Percentiles rank a stretch among this genome's conserved stretches.
Conservation (phyloP, 2,888 invertebrate species). For the Venusia cambrica region DNA sequence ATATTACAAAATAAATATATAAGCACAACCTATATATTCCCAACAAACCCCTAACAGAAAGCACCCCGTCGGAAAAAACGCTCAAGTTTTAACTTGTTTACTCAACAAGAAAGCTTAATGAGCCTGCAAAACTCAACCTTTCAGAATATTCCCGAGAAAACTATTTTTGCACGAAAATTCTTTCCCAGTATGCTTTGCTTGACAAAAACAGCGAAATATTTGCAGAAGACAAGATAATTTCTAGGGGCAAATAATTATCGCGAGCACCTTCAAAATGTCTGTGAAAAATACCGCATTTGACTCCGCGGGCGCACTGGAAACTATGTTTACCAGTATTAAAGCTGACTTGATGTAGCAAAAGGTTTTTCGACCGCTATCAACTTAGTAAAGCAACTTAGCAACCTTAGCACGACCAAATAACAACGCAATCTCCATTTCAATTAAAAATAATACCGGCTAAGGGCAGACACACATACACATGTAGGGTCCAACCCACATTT, state of each 20-base stretch:
- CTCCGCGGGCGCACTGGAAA: no score
- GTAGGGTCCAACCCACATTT: no score
- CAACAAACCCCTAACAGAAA: neutral
- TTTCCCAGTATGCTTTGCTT: constrained; percentile 3
- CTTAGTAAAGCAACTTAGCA: no score
- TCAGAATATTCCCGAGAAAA: constrained; percentile 19
- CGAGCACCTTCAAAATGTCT: neutral
- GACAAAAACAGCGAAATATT: constrained; percentile 2
- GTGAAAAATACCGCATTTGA: neutral
- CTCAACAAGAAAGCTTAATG: constrained; percentile 28
- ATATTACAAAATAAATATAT: constrained; percentile 2
- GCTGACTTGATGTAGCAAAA: no score
- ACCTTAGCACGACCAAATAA: no score
- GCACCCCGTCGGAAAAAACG: constrained; percentile 11
- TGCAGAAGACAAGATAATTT: constrained; percentile 1
- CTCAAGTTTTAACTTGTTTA: constrained; percentile 24
- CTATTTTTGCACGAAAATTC: constrained; percentile 17
- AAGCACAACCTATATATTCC: constrained; percentile 1
- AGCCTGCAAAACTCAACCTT: constrained; percentile 21
- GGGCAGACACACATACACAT: no score
- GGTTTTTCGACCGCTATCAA: no score
- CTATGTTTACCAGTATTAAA: no score
- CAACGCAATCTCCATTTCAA: no score
- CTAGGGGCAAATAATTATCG: neutral
- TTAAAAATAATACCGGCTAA: no score